A percentile compares a stretch with the other conserved stretches of the same genome.
phyloP scores from a whole-genome alignment of 2,797 vertebrate species.

The Acridotheres tristis region DNA sequence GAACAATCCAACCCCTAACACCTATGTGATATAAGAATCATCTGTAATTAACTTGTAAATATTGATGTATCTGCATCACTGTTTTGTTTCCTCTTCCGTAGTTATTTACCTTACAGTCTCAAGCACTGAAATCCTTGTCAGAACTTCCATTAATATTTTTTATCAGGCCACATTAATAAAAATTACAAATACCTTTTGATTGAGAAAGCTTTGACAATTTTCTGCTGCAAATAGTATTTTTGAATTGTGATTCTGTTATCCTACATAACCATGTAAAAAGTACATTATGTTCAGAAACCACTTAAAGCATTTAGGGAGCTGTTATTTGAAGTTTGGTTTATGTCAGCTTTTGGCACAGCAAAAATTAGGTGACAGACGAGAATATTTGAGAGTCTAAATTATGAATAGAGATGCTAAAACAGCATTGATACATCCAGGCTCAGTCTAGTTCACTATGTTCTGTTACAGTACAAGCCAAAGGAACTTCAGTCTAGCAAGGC shows the following conservation, averaged over 20 bases:
- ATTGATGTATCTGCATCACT: not conserved
- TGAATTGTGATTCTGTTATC: not conserved
- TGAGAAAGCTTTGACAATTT: not conserved
- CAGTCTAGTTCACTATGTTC: not conserved
- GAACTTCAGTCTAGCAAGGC: not conserved
- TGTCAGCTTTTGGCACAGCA: not conserved
- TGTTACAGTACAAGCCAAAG: not conserved
- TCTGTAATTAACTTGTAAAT: not conserved
- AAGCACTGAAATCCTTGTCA: not conserved
- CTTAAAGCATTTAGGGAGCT: not conserved
- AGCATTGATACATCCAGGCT: not conserved
- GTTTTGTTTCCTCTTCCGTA: not conserved
- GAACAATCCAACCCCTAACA: too few relatives aligned
- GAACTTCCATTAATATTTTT: not conserved
- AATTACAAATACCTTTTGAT: not conserved
- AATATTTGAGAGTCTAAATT: not conserved
- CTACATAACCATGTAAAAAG: not conserved
- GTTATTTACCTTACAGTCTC: not conserved
- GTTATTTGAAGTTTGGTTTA: not conserved
- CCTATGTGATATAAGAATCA: not conserved
- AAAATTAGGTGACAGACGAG: not conserved
- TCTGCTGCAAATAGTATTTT: not conserved
- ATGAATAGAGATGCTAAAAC: not conserved
- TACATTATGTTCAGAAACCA: not conserved
- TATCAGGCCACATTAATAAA: not conserved